Percentiles rank a stretch among this genome's conserved stretches.
phyloP scores from a whole-genome alignment of 2,113 vertebrate genomes.

The Typhlomys cinereus region DNA sequence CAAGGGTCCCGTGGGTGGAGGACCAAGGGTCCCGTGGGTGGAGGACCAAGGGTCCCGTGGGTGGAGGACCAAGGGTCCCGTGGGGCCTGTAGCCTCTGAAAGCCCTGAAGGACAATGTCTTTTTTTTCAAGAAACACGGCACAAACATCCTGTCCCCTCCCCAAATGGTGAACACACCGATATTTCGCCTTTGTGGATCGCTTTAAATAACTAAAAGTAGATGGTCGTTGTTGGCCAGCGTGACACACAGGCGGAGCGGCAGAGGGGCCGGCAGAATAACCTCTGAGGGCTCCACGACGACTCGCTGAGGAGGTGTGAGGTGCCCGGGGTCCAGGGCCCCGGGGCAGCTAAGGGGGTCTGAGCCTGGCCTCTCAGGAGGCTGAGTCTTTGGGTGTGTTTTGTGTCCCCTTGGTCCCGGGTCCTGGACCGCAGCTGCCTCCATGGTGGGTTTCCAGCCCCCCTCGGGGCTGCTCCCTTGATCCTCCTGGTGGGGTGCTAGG shows the following conservation, averaged over 20 bases:
- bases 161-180: too few species aligned
- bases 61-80: fast-evolving
- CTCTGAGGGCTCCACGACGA: background rate
- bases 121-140: too few species aligned
- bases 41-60: too few species aligned
- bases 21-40: too few species aligned
- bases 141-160: too few species aligned
- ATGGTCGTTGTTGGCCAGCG: too few species aligned
- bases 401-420: background rate
- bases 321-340: background rate
- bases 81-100: too few species aligned
- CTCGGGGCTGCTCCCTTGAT: background rate
- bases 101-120: too few species aligned
- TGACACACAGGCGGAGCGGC: background rate
- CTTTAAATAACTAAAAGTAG: too few species aligned
- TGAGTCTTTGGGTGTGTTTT: background rate
- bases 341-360: background rate
- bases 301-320: background rate
- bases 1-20: too few species aligned
- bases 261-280: background rate
- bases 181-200: too few species aligned
- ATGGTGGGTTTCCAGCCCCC: background rate
- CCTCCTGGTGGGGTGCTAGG: background rate
- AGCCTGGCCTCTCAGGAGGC: background rate
- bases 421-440: background rate